Conservation (phyloP, 2,888 invertebrate genomes). For the Pheosia gnoma region DNA sequence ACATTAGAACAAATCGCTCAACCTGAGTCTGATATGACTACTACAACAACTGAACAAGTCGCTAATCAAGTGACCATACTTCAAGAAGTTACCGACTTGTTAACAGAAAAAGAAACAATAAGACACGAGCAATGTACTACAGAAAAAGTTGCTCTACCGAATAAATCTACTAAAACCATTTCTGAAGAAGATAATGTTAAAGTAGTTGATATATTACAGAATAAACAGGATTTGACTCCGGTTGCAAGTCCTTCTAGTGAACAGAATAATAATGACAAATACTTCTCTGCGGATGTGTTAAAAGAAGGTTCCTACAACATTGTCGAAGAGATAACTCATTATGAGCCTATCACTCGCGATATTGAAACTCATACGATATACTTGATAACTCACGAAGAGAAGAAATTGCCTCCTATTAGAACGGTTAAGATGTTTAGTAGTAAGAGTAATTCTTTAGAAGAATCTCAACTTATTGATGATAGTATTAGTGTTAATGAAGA, state of each 20-base stretch:
- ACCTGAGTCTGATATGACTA: constrained; percentile 32
- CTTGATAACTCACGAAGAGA: constrained; percentile 89
- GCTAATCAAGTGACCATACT: constrained; percentile 76
- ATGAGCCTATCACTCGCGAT: constrained; percentile 57
- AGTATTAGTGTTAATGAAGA: constrained; percentile 28
- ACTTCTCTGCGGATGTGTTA: constrained; percentile 51
- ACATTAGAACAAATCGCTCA: constrained; percentile 50
- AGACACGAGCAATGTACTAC: constrained; percentile 22
- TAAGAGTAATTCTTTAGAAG: constrained; percentile 84
- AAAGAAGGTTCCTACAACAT: constrained; percentile 60
- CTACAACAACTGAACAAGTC: constrained; percentile 45
- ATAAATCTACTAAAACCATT: constrained; percentile 5
- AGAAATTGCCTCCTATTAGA: constrained; percentile 86
- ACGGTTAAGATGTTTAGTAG: constrained; percentile 82
- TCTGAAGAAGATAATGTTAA: constrained; percentile 9
- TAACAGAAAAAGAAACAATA: constrained; percentile 29
- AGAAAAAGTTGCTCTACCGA: constrained; percentile 14
- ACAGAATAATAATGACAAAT: constrained; percentile 76
- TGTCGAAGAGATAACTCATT: constrained; percentile 62
- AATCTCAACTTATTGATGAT: constrained; percentile 42
- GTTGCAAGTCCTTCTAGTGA: constrained; percentile 51
- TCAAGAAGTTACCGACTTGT: constrained; percentile 48
- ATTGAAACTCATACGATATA: constrained; percentile 81
- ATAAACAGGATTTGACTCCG: constrained; percentile 24
- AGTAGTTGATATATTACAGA: constrained; percentile 9